A percentile compares a stretch with the other conserved stretches of the same genome.
These are phyloP conservation scores for Erynnis tages DNA, from an alignment of 2,888 invertebrate species.

Conservation along the genomic window DNA sequence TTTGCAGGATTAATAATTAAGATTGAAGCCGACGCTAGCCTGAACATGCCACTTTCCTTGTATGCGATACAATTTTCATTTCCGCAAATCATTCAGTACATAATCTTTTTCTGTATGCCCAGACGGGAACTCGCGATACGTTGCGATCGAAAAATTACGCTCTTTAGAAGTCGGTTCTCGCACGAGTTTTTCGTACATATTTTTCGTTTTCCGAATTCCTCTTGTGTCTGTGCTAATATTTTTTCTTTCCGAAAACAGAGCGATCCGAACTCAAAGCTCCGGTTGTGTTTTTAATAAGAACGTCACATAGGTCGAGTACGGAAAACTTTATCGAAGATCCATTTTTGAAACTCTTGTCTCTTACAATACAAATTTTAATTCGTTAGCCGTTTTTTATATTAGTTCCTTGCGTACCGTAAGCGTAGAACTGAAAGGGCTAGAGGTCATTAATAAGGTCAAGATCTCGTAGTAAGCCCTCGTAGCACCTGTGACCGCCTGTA, in stretches of 20 bases:
- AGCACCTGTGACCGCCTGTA: conserved; percentile 21
- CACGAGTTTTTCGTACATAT: conserved; percentile 26
- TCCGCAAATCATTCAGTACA: conserved; percentile 24
- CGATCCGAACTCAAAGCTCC: conserved; percentile 20
- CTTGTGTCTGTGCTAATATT: conserved; percentile 27
- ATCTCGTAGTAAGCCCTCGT: conserved; percentile 8
- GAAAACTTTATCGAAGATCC: conserved; percentile 2
- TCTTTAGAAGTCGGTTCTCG: conserved; percentile 23
- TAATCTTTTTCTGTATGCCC: conserved; percentile 23
- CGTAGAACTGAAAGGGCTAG: neutral
- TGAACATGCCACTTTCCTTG: conserved; percentile 7
- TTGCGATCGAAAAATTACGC: conserved; percentile 28
- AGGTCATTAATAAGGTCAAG: neutral
- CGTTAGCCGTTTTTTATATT: too few species aligned
- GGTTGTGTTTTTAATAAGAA: conserved; percentile 26
- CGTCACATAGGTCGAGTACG: conserved; percentile 7
- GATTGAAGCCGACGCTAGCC: neutral
- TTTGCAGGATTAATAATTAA: conserved; percentile 14
- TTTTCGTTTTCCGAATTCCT: conserved; percentile 27
- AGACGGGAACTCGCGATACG: conserved; percentile 22
- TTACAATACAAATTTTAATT: too few species aligned
- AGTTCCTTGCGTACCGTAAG: too few species aligned
- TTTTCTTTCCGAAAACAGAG: conserved; percentile 23
- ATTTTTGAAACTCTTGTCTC: conserved; percentile 5
- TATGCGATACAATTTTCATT: conserved; percentile 20